phyloP scores from a whole-genome alignment of 53 echinoderm and acorn worm species.

The Henricia sp. region DNA sequence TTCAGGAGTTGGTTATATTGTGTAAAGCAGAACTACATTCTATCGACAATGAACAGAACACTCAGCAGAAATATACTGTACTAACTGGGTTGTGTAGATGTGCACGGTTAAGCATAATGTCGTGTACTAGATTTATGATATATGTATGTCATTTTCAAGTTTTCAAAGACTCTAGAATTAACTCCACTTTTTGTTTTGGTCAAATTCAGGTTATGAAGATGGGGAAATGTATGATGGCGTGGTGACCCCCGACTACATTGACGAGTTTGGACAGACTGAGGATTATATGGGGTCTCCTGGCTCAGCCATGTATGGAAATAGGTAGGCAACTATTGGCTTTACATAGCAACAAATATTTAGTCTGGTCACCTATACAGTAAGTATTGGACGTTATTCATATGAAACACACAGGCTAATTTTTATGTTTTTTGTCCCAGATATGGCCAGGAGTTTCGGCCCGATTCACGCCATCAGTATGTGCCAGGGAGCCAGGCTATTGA shows the following conservation, averaged over 20 bases:
- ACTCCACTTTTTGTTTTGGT: too few species aligned
- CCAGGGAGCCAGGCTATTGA: conserved; percentile 79
- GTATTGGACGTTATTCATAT: not conserved
- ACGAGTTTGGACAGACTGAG: conserved; percentile 93
- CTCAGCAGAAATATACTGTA: too few species aligned
- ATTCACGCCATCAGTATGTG: conserved; percentile 63
- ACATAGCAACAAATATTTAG: too few species aligned
- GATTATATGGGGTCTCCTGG: conserved; percentile 84
- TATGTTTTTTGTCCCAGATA: conserved; percentile 60
- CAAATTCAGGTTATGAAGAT: conserved; percentile 83
- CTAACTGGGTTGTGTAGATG: too few species aligned
- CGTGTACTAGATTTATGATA: too few species aligned
- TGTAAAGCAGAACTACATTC: too few species aligned
- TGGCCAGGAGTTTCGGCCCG: conserved; percentile 68
- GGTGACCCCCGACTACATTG: conserved; percentile 93
- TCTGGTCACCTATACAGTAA: too few species aligned
- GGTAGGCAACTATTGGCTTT: conserved; percentile 53
- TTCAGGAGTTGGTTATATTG: too few species aligned
- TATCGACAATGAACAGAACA: too few species aligned
- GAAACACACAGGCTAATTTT: not conserved
- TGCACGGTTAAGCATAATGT: too few species aligned
- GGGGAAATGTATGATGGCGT: conserved; percentile 97
- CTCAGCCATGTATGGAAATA: conserved; percentile 83
- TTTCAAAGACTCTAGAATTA: too few species aligned
- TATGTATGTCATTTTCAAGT: too few species aligned